Evolutionary conservation across 2,797 vertebrate species (phyloP).

Genomic region (Otus scops): DNA sequence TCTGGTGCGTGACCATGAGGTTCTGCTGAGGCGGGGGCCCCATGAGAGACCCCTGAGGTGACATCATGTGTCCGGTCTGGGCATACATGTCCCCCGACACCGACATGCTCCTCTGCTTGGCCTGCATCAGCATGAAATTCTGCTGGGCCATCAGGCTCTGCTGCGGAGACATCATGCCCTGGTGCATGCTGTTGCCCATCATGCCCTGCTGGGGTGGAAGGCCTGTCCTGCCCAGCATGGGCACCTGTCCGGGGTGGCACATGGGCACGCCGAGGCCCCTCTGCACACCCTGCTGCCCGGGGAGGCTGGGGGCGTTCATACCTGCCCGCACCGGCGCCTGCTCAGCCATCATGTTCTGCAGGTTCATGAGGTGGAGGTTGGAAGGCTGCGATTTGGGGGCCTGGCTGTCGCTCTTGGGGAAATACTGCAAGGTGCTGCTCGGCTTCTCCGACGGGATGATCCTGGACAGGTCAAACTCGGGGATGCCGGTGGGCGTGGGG

Average conservation of each 20-base stretch:
- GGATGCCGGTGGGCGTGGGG: constrained; percentile 91
- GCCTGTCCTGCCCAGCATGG: constrained; percentile 93
- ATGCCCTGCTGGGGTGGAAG: constrained; percentile 87
- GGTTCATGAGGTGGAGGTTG: constrained; percentile 92
- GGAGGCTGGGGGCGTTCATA: constrained; percentile 84
- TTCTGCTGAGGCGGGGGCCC: constrained; percentile 88
- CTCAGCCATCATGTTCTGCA: constrained; percentile 98
- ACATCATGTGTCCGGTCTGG: constrained; percentile 87
- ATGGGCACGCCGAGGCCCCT: constrained; percentile 86
- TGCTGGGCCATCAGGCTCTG: constrained; percentile 87
- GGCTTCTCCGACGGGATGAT: constrained; percentile 99
- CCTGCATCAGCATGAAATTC: constrained; percentile 97
- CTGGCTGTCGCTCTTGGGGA: constrained; percentile 88
- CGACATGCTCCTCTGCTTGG: constrained; percentile 89
- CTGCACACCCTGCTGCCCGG: constrained; percentile 88
- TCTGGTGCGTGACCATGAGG: constrained; percentile 91
- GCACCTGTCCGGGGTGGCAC: constrained; percentile 89
- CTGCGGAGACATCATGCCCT: constrained; percentile 79
- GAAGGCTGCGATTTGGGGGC: constrained; percentile 82
- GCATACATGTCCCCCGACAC: constrained; percentile 91
- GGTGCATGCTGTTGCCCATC: constrained; percentile 81
- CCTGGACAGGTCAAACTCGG: constrained; percentile 95
- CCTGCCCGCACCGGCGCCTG: constrained; percentile 84
- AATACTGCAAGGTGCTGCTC: constrained; percentile 98
- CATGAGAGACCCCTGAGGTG: constrained; percentile 92